These are phyloP conservation scores for Tapirus indicus DNA, from an alignment of 2,797 vertebrate genomes.

Conservation along the genomic window DNA sequence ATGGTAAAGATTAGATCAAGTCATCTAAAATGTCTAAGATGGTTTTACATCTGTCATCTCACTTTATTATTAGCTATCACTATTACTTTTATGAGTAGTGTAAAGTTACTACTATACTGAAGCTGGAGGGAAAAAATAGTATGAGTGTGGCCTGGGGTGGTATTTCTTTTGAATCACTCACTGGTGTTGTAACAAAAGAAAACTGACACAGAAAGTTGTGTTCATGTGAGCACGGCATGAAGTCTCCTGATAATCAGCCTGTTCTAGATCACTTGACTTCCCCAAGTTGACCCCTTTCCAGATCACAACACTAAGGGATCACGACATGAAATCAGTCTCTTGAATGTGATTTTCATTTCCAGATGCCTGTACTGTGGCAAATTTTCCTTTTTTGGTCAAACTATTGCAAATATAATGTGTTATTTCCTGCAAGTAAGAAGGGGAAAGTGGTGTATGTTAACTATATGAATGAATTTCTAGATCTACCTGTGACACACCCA, in stretches of 20 bases:
- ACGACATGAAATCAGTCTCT: background rate
- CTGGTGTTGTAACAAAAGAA: background rate
- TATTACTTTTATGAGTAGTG: background rate
- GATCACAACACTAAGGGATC: background rate
- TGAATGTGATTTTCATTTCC: background rate
- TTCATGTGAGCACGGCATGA: accelerated
- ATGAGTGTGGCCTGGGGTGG: background rate
- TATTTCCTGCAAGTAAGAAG: background rate
- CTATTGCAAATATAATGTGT: background rate
- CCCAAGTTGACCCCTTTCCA: background rate
- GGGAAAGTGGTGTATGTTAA: background rate
- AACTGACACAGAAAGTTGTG: background rate
- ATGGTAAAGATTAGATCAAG: background rate
- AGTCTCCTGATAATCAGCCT: background rate
- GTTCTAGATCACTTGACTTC: background rate
- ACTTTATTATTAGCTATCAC: background rate
- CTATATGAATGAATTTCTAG: background rate
- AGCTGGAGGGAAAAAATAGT: background rate
- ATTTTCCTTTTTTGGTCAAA: background rate
- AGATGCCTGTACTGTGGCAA: background rate
- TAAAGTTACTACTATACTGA: background rate
- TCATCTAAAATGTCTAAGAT: background rate
- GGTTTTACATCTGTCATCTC: background rate
- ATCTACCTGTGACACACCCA: background rate
- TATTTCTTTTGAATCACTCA: background rate